Evolutionary conservation across 2,797 vertebrate species (phyloP), one percentile per base, ranked within the genome.

Genomic region (Centropyge bicolor): DNA sequence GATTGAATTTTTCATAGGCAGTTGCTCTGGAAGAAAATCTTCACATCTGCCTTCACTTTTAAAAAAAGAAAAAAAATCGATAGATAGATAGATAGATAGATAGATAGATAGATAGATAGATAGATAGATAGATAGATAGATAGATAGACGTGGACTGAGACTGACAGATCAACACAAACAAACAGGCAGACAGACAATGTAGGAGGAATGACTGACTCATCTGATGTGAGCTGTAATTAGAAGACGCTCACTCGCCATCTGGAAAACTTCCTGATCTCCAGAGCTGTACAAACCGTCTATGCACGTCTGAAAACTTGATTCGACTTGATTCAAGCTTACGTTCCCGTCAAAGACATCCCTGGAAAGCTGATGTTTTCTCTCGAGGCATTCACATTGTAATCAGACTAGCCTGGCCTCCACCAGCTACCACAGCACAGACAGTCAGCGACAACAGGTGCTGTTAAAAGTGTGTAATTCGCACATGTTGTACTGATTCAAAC

Each of bases 201-300:
- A 64, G 76, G 79, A 86, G 81, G 82, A 68, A 24, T 73, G 77
- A 78, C 57, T 84, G 81, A 88, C 70, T 84, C 81, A 86, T 88
- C 57, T 70, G 51, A 86, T 76, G 60, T 54, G 43, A 81, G 82
- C 74, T 81, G 65, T 70, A 75, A 68, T 86, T 82, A 80, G 63
- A 78, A 66, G 68, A 68, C 22, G 74, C 67, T 73, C 57, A 10
- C 62, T 64, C 6, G 5, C 78, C 75, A 83, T 83, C 75, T 83
- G 80, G 57, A 24, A 54, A 43, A 52, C 64, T 66, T 85, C 31
- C 59, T 59, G 63, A 78, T 61, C 59, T 64, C 46, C 51, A 22
- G 31, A 8, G 54, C 71, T 65, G 62, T 17, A 60, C 41, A 65
- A 61, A 74, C 46, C 20, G 52, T 4, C 17, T 14, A 67, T 19